Percentiles rank a stretch among this genome's conserved stretches.
phyloP scores from a whole-genome alignment of 2,888 invertebrate species.

The Zaprionus obscuricornis region DNA sequence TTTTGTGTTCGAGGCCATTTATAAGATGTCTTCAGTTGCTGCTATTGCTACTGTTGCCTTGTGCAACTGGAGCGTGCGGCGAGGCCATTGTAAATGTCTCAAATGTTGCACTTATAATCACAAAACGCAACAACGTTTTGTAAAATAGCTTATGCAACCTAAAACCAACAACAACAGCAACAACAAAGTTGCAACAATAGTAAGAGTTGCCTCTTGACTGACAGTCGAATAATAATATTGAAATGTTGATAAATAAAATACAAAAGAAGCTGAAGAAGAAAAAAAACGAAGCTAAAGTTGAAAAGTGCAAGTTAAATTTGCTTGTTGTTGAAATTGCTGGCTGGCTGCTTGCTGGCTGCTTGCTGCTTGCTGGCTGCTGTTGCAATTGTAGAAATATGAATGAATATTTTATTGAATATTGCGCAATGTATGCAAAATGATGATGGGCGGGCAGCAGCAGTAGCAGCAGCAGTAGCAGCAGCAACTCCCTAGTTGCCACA shows the following conservation, averaged over 20 bases:
- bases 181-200: no score
- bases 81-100: conserved; percentile 39
- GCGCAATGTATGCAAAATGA: conserved; percentile 55
- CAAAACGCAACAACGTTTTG: no score
- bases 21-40: conserved; percentile 55
- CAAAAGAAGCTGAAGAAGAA: no score
- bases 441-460: conserved; percentile 14
- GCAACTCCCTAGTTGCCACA: conserved; percentile 12
- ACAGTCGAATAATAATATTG: no score
- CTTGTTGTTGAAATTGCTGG: no score
- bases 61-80: conserved; percentile 62
- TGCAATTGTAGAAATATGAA: conserved; percentile 53
- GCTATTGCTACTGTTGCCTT: no score
- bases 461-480: conserved; percentile 7
- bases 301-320: conserved; percentile 11
- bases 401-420: conserved; percentile 75
- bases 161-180: background rate
- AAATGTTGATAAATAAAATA: no score
- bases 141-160: background rate
- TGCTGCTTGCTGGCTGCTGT: no score
- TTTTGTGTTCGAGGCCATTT: conserved; percentile 64
- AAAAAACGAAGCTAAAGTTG: no score
- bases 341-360: no score
- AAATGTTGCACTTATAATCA: no score
- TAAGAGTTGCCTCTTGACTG: no score